phyloP scores from a whole-genome alignment of 2,113 vertebrate species.

The Jacana jacana region DNA sequence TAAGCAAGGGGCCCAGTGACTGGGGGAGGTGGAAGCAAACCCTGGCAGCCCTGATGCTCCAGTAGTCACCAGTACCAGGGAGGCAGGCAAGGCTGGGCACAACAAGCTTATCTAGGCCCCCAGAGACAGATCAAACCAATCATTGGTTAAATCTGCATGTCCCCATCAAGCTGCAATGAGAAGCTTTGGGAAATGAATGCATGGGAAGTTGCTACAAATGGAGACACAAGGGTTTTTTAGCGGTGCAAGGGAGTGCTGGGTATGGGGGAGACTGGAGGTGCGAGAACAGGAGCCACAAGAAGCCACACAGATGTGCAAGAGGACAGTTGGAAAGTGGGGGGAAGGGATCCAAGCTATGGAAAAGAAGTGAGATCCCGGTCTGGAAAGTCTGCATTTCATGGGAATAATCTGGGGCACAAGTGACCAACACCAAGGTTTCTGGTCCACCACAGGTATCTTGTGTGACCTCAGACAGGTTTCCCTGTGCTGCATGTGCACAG shows the following conservation, averaged over 20 bases:
- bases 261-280: not conserved
- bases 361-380: not conserved
- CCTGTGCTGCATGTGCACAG: not conserved
- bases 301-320: not conserved
- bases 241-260: not conserved
- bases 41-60: not conserved
- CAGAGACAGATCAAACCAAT: not conserved
- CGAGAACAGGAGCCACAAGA: not conserved
- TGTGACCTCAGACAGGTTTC: not conserved
- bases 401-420: not conserved
- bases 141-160: not conserved
- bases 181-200: not conserved
- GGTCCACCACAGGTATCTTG: not conserved
- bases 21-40: not conserved
- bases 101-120: not conserved
- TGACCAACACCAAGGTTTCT: not conserved
- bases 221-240: not conserved
- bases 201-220: not conserved
- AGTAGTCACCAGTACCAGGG: not conserved
- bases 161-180: not conserved
- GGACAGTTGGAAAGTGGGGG: accelerated
- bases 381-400: not conserved
- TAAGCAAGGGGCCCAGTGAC: not conserved
- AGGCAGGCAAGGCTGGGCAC: not conserved
- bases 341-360: not conserved